phyloP scores from a whole-genome alignment of 2,888 invertebrate species.

The Pseudococcus jackbeardsleyi region DNA sequence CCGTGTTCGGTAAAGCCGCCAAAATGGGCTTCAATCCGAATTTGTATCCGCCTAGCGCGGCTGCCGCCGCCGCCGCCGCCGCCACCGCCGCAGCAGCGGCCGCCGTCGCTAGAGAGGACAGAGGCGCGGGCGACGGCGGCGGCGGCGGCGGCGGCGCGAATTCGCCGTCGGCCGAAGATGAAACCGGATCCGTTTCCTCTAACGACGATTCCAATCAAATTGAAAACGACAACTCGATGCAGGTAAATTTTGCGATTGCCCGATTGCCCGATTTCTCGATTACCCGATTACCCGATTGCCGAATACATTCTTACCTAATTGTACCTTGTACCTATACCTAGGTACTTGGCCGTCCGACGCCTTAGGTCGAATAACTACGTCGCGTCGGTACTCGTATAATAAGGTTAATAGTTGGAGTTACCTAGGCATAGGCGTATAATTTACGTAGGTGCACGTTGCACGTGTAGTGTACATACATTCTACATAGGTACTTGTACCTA shows the following conservation, averaged over 20 bases:
- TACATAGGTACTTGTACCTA: too few relatives aligned
- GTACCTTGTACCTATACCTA: too few relatives aligned
- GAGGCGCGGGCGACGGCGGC: not conserved
- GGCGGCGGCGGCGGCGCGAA: conserved; percentile 49
- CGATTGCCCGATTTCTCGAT: not conserved
- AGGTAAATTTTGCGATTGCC: conserved; percentile 43
- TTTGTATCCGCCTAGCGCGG: conserved; percentile 40
- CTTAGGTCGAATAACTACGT: too few relatives aligned
- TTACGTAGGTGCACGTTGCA: too few relatives aligned
- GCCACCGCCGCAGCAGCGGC: too few relatives aligned
- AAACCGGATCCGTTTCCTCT: conserved; percentile 55
- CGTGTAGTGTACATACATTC: too few relatives aligned
- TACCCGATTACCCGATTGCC: too few relatives aligned
- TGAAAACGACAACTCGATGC: conserved; percentile 45
- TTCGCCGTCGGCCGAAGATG: conserved; percentile 63
- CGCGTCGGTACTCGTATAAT: too few relatives aligned
- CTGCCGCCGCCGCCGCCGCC: not conserved
- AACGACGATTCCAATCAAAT: conserved; percentile 58
- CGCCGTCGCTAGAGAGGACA: conserved; percentile 51
- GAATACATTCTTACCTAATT: too few relatives aligned
- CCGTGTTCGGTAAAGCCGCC: conserved; percentile 67
- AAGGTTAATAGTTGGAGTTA: too few relatives aligned
- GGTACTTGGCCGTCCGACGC: too few relatives aligned
- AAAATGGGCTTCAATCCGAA: conserved; percentile 63
- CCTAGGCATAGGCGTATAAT: too few relatives aligned